Percentiles rank a stretch among this genome's conserved stretches.
Evolutionary conservation across 2,113 vertebrate genomes (phyloP).

Genomic region (Passerina amoena): DNA sequence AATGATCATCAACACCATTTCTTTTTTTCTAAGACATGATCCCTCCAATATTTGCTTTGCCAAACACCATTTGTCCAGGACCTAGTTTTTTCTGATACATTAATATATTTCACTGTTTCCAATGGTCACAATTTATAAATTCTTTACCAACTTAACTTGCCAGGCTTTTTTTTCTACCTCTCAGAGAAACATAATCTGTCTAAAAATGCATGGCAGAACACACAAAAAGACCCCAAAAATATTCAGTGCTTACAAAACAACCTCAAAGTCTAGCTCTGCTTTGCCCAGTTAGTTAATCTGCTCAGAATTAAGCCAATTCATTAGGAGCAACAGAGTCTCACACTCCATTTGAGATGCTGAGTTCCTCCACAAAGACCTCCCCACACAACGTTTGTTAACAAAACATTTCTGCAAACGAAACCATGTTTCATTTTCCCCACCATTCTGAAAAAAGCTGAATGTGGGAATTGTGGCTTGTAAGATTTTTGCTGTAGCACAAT

Average conservation of each 20-base stretch:
- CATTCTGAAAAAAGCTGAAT: no score
- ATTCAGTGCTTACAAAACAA: neutral
- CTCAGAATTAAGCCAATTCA: neutral
- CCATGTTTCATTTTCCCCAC: no score
- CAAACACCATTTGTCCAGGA: neutral
- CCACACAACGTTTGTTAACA: neutral
- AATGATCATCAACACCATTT: neutral
- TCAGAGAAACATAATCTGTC: rapidly evolving
- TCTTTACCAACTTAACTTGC: neutral
- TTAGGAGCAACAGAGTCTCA: neutral
- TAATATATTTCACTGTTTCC: neutral
- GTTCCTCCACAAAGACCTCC: neutral
- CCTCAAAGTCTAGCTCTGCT: neutral
- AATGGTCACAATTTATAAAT: rapidly evolving
- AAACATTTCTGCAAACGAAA: neutral
- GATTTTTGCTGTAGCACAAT: neutral
- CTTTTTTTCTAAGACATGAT: neutral
- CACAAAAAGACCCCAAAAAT: neutral
- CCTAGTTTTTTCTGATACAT: neutral
- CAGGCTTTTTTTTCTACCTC: neutral
- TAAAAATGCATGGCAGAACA: neutral
- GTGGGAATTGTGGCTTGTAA: no score
- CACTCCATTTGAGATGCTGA: neutral
- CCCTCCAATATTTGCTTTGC: neutral
- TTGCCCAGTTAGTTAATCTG: neutral